Percentiles rank a stretch among this genome's conserved stretches.
Conservation (phyloP, 2,888 invertebrate genomes). For the Morinoia aosen region DNA sequence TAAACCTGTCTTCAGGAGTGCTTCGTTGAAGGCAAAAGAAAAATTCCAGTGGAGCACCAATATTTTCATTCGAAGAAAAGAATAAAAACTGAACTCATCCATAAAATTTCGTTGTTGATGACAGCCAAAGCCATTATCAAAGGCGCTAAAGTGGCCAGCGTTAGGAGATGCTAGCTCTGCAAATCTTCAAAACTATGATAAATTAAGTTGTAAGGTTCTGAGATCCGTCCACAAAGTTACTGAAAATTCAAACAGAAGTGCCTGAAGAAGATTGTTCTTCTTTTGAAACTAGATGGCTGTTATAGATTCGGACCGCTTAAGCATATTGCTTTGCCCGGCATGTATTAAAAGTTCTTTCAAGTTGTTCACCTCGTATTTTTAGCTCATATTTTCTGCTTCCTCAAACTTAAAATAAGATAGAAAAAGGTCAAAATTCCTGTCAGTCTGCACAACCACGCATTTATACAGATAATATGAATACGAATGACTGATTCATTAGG, state of each 20-base stretch:
- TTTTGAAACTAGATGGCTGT: background rate
- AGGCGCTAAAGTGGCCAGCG: background rate
- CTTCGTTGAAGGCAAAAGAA: background rate
- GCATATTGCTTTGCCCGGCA: background rate
- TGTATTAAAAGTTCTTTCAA: background rate
- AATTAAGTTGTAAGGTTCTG: background rate
- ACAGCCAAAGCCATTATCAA: background rate
- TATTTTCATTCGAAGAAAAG: background rate
- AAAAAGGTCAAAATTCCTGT: background rate
- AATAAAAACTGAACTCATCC: background rate
- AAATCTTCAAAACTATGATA: background rate
- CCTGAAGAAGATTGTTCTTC: background rate
- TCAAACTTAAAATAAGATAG: background rate
- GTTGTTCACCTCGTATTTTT: background rate
- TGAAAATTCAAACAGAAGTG: background rate
- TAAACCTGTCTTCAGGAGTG: background rate
- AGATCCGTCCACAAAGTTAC: background rate
- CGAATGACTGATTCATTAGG: background rate
- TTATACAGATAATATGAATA: background rate
- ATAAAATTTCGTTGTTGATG: background rate
- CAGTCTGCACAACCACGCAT: background rate
- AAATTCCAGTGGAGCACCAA: background rate
- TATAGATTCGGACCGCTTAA: background rate
- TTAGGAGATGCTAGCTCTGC: background rate
- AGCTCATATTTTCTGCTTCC: background rate